Conservation (phyloP, 2,888 invertebrate species). For the Thymelicus acteon region DNA sequence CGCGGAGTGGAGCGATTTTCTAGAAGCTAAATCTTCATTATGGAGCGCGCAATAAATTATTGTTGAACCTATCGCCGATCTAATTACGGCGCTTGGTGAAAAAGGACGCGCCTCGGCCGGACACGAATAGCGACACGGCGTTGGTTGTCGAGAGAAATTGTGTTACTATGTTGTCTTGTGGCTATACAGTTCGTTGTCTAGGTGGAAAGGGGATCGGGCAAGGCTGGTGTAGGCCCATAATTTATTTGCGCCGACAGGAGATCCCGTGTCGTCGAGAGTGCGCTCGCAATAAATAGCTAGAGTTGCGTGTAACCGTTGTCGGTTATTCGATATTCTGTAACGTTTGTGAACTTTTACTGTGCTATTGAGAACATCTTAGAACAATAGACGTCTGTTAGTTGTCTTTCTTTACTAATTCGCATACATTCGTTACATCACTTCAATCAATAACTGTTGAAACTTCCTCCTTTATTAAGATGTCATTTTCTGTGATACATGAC, state of each 20-base stretch:
- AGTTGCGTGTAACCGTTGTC: slow-evolving; percentile 57
- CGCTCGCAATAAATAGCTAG: slow-evolving; percentile 67
- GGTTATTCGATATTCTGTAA: slow-evolving; percentile 68
- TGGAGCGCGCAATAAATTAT: slow-evolving; percentile 65
- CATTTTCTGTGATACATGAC: background rate
- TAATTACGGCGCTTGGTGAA: slow-evolving; percentile 59
- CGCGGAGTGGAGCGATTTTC: slow-evolving; percentile 45
- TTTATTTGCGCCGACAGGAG: slow-evolving; percentile 66
- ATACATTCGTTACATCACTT: background rate
- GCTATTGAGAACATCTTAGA: slow-evolving; percentile 37
- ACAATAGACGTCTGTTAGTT: slow-evolving; percentile 35
- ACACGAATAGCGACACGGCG: slow-evolving; percentile 29
- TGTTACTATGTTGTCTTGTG: slow-evolving; percentile 36
- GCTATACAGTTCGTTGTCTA: slow-evolving; percentile 41
- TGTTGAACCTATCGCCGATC: slow-evolving; percentile 66
- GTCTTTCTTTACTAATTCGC: slow-evolving; percentile 15
- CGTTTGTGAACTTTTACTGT: slow-evolving; percentile 60
- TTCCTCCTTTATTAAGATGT: background rate
- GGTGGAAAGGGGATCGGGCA: slow-evolving; percentile 51
- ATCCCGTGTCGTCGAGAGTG: slow-evolving; percentile 63
- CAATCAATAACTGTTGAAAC: background rate
- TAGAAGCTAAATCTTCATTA: slow-evolving; percentile 80
- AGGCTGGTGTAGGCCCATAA: slow-evolving; percentile 60
- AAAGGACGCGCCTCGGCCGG: slow-evolving; percentile 44
- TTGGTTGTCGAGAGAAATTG: slow-evolving; percentile 28